Conservation (phyloP, 2,113 vertebrate species). For the Cathartes aura region DNA sequence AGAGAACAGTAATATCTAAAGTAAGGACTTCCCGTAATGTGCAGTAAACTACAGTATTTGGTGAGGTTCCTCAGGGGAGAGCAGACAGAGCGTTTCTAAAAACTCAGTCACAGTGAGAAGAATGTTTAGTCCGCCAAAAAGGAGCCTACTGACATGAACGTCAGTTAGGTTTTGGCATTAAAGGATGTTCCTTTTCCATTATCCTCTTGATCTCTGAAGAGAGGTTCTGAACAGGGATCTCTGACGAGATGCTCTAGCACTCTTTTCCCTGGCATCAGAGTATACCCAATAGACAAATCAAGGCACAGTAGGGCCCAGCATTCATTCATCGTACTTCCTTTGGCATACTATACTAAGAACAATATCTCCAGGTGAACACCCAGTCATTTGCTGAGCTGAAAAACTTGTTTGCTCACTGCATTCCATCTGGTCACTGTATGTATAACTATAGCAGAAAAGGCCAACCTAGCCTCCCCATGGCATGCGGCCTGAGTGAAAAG, state of each 20-base stretch:
- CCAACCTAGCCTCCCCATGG: neutral
- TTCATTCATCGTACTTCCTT: neutral
- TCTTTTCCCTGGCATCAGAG: neutral
- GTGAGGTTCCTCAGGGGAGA: neutral
- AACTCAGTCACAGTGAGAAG: neutral
- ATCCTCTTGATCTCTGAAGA: neutral
- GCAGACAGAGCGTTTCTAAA: neutral
- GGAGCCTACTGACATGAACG: neutral
- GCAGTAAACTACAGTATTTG: neutral
- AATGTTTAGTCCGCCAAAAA: neutral
- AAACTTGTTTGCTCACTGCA: slow-evolving; percentile 26
- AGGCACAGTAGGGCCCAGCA: neutral
- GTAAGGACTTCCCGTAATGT: neutral
- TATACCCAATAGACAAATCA: neutral
- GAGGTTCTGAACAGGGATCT: neutral
- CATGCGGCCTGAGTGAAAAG: neutral
- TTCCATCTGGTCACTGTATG: neutral
- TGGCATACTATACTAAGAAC: neutral
- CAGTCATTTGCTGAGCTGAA: slow-evolving; percentile 42
- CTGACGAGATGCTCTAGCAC: neutral
- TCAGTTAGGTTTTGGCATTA: neutral
- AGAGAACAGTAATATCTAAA: neutral
- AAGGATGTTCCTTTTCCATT: neutral
- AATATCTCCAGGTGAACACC: neutral
- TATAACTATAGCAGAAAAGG: slow-evolving; percentile 13